phyloP scores from a whole-genome alignment of 1,140 invertebrate species.

The Trichoplusia ni region DNA sequence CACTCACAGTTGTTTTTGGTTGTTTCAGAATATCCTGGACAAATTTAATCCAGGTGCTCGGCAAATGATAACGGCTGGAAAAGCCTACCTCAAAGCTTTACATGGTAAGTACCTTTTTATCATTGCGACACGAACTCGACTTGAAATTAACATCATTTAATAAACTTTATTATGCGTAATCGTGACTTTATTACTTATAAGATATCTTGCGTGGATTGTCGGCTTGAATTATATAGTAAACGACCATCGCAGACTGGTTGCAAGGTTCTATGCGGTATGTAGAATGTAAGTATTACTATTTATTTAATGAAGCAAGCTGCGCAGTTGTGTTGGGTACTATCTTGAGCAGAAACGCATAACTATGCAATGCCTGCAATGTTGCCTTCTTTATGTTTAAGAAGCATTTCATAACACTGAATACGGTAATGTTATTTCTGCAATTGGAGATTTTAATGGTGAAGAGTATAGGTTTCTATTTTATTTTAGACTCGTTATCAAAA shows the following conservation, averaged over 20 bases:
- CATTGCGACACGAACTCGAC: constrained; percentile 5
- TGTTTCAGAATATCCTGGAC: constrained; percentile 95
- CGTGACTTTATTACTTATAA: background rate
- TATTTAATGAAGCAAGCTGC: no score
- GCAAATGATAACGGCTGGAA: constrained; percentile 95
- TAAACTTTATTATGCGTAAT: background rate
- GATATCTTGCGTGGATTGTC: background rate
- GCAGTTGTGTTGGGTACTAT: background rate
- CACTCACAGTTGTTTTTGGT: constrained; percentile 46
- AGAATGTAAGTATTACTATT: no score
- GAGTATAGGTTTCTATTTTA: no score
- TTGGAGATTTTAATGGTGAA: no score
- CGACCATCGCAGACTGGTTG: background rate
- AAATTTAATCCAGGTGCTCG: constrained; percentile 96
- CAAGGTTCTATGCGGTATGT: background rate
- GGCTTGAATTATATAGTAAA: background rate
- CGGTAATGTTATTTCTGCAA: no score
- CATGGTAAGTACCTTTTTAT: constrained; percentile 88
- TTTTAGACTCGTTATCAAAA: no score
- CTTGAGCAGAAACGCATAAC: no score
- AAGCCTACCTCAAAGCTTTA: constrained; percentile 94
- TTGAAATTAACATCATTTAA: constrained; percentile 4
- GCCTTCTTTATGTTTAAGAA: no score
- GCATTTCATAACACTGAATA: no score
- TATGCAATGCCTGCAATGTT: no score